Base-by-base conservation (phyloP, 1,140 invertebrate genomes). In the Drosophila teissieri region DNA sequence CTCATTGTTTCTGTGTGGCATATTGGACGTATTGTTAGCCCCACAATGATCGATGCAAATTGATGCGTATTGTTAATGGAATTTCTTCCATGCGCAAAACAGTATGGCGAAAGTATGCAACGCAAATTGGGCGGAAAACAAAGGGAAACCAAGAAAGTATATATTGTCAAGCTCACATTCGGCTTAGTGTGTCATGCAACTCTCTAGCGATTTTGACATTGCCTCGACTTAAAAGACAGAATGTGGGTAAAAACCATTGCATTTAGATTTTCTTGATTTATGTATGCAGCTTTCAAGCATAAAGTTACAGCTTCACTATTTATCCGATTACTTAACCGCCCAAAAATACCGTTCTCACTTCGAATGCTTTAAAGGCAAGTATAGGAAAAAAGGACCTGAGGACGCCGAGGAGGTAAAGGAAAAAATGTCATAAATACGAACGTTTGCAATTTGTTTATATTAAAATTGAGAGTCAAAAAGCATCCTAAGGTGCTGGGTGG, bases 1-100 rank as follows among this genome's bases (percentile, higher is more conserved):
- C 61, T 54, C 49, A 60, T 68, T 72, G 73, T 72, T 88, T 65
- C 42, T 51, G 70, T 65, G 79, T 73, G 78, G 69, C 78, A 69
- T 82, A 64, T 82, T 73, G 67, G 82, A 91, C 88, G 82, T 73
- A 86, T 90, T 90, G 82, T 86, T 80, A 82, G 82, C 65, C 65
- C 67, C 65, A 51, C 60, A 67, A 67, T 90, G 88, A 90, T 90
- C 88, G 88, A 91, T 90, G 88, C 88, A 91, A 91, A 90, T 90
- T 91, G 88, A 83, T 91, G 86, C 80, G 79, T 80, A 76, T 62
- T 89, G 65, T 79, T 89, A 81, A 84, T 78, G 78, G 58, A 78
- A 86, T 78, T 78, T 73, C 49, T 36, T 24, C 22, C 19, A 15
- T 56, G 36, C 44, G 36, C 17, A 6, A 8, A 45, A 24, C 27